Base-by-base conservation (phyloP, 2,113 vertebrate genomes). In the Campylomormyrus tamandua region DNA sequence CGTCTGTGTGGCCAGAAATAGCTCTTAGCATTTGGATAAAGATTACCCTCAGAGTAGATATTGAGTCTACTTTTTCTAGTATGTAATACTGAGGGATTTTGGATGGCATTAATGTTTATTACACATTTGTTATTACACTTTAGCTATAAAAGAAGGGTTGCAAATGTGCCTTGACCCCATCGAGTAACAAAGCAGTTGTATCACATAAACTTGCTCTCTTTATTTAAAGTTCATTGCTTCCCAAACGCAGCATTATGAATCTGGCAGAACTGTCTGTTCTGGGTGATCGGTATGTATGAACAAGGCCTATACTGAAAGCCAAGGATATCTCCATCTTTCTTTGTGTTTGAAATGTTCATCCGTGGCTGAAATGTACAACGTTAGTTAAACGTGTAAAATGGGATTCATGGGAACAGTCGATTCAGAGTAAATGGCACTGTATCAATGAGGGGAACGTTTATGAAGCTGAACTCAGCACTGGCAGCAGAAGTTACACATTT, bases 251-350 rank as follows among this genome's bases (percentile, higher is more conserved):
- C 91, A 92, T 94, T 92, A 92, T 90, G 91, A 88, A 52, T 88
- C 86, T 94, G 93, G 93, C 92, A 93, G 35, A 70, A 24, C 91
- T 83, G 70, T 19, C 53, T 87, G 90, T 83, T 91, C 66, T n/a
- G 56, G 86, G 88, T 90, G 39, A 46, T 84, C 0, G 3, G 24
- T 84, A 84, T 49, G 45, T 21, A 84, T 5, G 3, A 84, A 48
- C 21, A n/a, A 48, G 45, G 8, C 42, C 80, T n/a, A 83, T n/a
- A n/a, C 5, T 5, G 45, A 42, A 84, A 24, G 45, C 83, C 83
- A 48, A 84, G 39, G 45, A 4, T 10, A 11, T 48, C 8, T 46
- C 24, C 6, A 9, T 84, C 15, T 46, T 84, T 3, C 10, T n/a
- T 48, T n/a, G 45, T n/a, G 1, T 11, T 10, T 24, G 83, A 48